Evolutionary conservation across 2,888 invertebrate species (phyloP), one percentile per base, ranked within the genome.

Genomic region (Rhyacophila evoluta): DNA sequence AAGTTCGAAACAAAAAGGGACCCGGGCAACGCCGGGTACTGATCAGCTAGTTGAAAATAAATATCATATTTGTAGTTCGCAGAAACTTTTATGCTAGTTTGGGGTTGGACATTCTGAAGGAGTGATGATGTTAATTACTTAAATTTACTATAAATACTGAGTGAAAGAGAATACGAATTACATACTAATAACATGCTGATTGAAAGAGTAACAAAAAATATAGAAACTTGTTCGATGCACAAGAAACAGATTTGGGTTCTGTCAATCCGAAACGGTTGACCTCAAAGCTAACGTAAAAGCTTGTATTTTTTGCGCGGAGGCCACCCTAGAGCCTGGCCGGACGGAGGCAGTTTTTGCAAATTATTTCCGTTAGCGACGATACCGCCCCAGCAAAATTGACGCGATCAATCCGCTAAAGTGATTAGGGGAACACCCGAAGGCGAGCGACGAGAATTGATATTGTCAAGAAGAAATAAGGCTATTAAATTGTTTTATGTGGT

Each of bases 341-440:
- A 39, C 27, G 41, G 25, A 25, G 41, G 38, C 73, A 39, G 38
- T 73, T 73, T 73, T 73, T 41, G 27, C 41, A 73, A 73, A 73
- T 73, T 73, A 73, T 73, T 73, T 73, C 19, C 73, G 38, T 73
- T 73, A 41, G 41, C 73, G 36, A 38, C 41, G 39, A 38, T 39
- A 12, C 39, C 27, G 73, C 73, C 38, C 38, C 39, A 8, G 28
- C 71, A 33, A 36, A 37, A 38, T 71, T 55, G 55, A 55, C 55
- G 55, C 55, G 55, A 55, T 55, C 55, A 55, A 55, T 55, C 55
- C 55, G 55, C 25, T 55, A 55, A 55, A 55, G 55, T 55, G 55
- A 55, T 55, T 55, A 55, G 55, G 55, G 55, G 55, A 25, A 55
- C 55, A 55, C 25, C 55, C 55, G 55, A 25, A 55, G 55, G 55